Conservation (phyloP, 2,888 invertebrate species). For the Flexamia atlantica region DNA sequence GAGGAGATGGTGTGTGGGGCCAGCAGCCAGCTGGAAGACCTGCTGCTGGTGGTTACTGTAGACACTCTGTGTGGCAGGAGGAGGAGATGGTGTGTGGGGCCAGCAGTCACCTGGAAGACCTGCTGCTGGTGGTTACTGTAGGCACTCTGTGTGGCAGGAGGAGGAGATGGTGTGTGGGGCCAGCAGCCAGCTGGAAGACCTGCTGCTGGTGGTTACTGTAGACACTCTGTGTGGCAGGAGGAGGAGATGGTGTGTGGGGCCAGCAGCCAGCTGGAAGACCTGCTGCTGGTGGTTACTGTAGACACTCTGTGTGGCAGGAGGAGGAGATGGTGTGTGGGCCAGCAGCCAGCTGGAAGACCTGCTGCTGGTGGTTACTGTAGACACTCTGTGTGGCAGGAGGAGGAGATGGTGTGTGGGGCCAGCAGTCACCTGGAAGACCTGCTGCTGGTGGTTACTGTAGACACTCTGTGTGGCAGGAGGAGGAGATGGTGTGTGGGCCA, state of each 20-base stretch:
- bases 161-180: conserved; percentile 87
- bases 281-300: conserved; percentile 84
- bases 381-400: conserved; percentile 74
- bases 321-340: conserved; percentile 84
- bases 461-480: too few species aligned
- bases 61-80: conserved; percentile 74
- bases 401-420: conserved; percentile 72
- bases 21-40: conserved; percentile 83
- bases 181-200: conserved; percentile 93
- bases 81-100: conserved; percentile 72
- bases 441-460: too few species aligned
- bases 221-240: conserved; percentile 81
- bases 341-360: conserved; percentile 84
- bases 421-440: conserved; percentile 84
- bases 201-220: conserved; percentile 89
- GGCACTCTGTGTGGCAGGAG: too few species aligned
- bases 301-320: too few species aligned
- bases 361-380: too few species aligned
- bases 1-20: conserved; percentile 87
- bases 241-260: conserved; percentile 87
- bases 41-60: conserved; percentile 83
- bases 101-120: conserved; percentile 83
- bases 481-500: too few species aligned
- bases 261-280: conserved; percentile 83
- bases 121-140: too few species aligned